Percentiles rank a stretch among this genome's conserved stretches.
These are phyloP conservation scores for Nephotettix cincticeps DNA, from an alignment of 1,140 invertebrate species.

Conservation along the genomic window DNA sequence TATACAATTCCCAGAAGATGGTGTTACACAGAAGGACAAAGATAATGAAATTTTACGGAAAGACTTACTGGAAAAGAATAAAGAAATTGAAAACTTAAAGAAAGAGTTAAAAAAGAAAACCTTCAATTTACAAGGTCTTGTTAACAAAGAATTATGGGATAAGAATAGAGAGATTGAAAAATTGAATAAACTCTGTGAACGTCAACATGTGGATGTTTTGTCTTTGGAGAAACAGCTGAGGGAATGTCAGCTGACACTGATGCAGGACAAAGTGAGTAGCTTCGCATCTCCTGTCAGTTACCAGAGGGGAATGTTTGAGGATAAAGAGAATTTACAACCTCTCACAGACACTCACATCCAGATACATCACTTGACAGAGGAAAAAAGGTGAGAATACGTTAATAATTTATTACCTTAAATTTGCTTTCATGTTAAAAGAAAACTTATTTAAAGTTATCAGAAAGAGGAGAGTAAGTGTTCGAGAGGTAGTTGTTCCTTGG, in stretches of 20 bases:
- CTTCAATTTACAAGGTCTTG: slow-evolving; percentile 59
- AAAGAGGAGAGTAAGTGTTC: too few species aligned
- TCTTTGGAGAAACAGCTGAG: slow-evolving; percentile 44
- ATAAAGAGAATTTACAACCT: slow-evolving; percentile 6
- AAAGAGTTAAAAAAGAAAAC: slow-evolving; percentile 61
- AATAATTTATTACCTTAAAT: too few species aligned
- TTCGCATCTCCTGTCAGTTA: slow-evolving; percentile 27
- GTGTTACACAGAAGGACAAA: not conserved
- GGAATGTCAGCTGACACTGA: slow-evolving; percentile 44
- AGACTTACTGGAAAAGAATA: slow-evolving; percentile 51
- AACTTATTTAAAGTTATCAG: too few species aligned
- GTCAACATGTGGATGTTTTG: slow-evolving; percentile 43
- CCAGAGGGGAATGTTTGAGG: not conserved
- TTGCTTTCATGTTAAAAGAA: too few species aligned
- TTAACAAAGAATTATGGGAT: slow-evolving; percentile 68
- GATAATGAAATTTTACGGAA: slow-evolving; percentile 39
- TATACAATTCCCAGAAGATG: not conserved
- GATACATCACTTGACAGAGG: not conserved
- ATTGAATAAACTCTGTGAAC: slow-evolving; percentile 46
- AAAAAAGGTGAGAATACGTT: not conserved
- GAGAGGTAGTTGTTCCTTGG: too few species aligned
- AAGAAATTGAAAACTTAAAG: slow-evolving; percentile 55
- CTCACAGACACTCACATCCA: not conserved
- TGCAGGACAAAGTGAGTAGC: slow-evolving; percentile 45
- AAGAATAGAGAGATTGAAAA: slow-evolving; percentile 70